Evolutionary conservation across 2,113 vertebrate genomes (phyloP).

Genomic region (Agapornis roseicollis): DNA sequence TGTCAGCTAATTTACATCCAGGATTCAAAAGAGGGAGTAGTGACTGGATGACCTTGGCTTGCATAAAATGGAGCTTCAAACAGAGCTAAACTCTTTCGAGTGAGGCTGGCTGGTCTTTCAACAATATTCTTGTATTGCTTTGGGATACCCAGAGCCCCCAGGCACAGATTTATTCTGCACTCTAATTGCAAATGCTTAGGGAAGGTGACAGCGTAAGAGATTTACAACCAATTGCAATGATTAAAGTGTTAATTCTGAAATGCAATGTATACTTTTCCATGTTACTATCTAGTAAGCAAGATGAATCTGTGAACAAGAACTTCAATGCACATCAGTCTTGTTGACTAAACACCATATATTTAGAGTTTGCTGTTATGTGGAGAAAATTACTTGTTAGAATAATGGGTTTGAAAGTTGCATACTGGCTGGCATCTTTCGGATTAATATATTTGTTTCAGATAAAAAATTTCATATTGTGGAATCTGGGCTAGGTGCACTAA

Average conservation of each 20-base stretch:
- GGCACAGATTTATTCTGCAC: background rate
- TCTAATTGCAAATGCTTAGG: background rate
- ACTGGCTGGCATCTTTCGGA: background rate
- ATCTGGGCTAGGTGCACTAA: background rate
- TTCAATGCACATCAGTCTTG: background rate
- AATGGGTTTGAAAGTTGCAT: background rate
- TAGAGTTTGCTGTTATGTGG: background rate
- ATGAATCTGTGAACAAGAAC: background rate
- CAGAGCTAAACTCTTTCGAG: background rate
- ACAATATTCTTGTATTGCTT: background rate
- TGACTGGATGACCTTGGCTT: background rate
- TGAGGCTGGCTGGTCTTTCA: background rate
- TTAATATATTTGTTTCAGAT: background rate
- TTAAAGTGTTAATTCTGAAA: conserved; percentile 3
- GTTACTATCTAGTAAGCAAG: background rate
- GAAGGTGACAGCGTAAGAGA: background rate
- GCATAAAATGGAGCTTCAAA: background rate
- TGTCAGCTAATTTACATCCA: background rate
- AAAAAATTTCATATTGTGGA: background rate
- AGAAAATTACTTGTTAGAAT: background rate
- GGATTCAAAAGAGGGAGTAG: background rate
- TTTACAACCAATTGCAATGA: background rate
- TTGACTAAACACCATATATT: background rate
- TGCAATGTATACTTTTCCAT: background rate
- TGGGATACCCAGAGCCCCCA: background rate